Evolutionary conservation across 2,797 vertebrate genomes (phyloP), one percentile per base, ranked within the genome.

Genomic region (Pempheris klunzingeri): DNA sequence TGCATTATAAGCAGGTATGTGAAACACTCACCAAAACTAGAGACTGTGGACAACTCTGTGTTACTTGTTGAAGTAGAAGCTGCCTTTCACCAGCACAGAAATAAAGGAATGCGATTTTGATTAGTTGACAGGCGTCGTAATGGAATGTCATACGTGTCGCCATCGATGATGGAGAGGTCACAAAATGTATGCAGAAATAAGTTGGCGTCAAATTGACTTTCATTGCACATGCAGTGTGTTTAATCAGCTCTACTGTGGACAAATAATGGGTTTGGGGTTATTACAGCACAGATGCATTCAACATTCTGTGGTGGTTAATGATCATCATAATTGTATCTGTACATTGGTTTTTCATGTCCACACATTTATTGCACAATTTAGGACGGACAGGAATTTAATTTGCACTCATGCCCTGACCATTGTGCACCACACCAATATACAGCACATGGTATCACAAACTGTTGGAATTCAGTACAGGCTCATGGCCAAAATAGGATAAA

Each of bases 121-220:
- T 72, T 14, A 34, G 49, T 36, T 47, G 57, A 65, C 52, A 68
- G 57, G 44, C 18, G 1, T 61, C 28, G 64, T 73, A 57, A 78
- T 74, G 50, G 15, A 71, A 68, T 58, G 60, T 38, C 77, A 76
- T 55, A 38, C 46, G 55, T 59, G 18, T 67, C 34, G 1, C 3
- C 50, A 52, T 26, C 36, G 28, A 61, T 30, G 59, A 72, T 43
- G 54, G 32, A 44, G 34, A 53, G 26, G 12, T 24, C 30, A 18
- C 11, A 12, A 14, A 77, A 63, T 24, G 30, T 20, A 64, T 71
- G 65, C 43, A 66, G 15, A 62, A 80, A 55, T 62, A 62, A 63
- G 12, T 30, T 22, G 43, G 5, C 1, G 7, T 62, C 43, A 74
- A 63, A 65, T 34, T 62, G 39, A 36, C 22, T 64, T 49, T 54